Evolutionary conservation across 2,888 invertebrate species (phyloP).

Genomic region (Nineta flava): DNA sequence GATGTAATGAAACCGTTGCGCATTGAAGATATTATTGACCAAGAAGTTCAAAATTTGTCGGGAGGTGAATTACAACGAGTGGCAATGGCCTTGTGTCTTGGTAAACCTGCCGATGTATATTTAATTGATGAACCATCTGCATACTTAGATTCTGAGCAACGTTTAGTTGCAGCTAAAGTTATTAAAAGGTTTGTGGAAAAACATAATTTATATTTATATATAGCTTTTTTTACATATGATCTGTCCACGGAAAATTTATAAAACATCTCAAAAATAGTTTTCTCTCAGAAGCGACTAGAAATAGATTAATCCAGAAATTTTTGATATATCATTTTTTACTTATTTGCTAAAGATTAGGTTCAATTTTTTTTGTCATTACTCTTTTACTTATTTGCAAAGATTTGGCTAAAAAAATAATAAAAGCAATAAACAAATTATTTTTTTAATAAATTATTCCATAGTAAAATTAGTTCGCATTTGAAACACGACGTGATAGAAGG

Average conservation of each 20-base stretch:
- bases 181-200: slow-evolving; percentile 65
- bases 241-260: neutral
- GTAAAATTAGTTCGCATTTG: too few relatives aligned
- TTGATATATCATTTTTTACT: too few relatives aligned
- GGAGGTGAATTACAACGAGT: slow-evolving; percentile 99
- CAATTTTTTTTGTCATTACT: too few relatives aligned
- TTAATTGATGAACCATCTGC: slow-evolving; percentile 98
- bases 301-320: too few relatives aligned
- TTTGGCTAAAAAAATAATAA: too few relatives aligned
- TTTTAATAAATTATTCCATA: too few relatives aligned
- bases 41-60: slow-evolving; percentile 95
- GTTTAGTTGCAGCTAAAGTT: slow-evolving; percentile 98
- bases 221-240: neutral
- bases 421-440: too few relatives aligned
- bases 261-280: neutral
- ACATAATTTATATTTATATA: too few relatives aligned
- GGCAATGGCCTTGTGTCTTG: slow-evolving; percentile 88
- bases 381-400: too few relatives aligned
- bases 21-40: slow-evolving; percentile 94
- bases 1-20: slow-evolving; percentile 98
- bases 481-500: too few relatives aligned
- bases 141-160: slow-evolving; percentile 98
- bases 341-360: too few relatives aligned
- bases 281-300: too few relatives aligned
- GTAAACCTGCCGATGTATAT: slow-evolving; percentile 98